These are phyloP conservation scores for Cyprinodon brontotheroides DNA, from an alignment of 2,113 vertebrate genomes.

Conservation along the genomic window DNA sequence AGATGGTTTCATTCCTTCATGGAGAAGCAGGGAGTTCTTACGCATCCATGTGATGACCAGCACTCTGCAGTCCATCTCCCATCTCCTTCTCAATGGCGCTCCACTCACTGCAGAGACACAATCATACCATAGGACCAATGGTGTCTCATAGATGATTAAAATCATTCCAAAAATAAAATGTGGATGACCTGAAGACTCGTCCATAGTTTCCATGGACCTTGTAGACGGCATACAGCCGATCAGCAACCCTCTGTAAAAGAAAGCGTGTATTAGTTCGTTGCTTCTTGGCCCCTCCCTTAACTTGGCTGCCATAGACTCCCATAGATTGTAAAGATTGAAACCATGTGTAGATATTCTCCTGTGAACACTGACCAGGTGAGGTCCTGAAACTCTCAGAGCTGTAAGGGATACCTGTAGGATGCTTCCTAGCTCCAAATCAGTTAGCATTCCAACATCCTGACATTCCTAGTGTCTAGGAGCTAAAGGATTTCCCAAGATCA, in stretches of 20 bases:
- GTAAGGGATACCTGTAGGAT: too few relatives aligned
- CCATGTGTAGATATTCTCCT: too few relatives aligned
- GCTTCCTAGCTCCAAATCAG: too few relatives aligned
- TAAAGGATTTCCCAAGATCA: too few relatives aligned
- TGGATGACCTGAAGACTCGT: conserved; percentile 90
- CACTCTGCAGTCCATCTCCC: conserved; percentile 95
- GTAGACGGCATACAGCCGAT: conserved; percentile 94
- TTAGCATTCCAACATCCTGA: too few relatives aligned
- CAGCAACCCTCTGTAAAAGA: conserved; percentile 87
- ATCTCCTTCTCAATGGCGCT: conserved; percentile 95
- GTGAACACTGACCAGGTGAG: too few relatives aligned
- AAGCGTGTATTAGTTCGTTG: not conserved
- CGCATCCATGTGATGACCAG: conserved; percentile 97
- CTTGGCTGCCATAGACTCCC: too few relatives aligned
- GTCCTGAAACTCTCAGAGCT: too few relatives aligned
- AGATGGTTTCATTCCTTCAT: not conserved
- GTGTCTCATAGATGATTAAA: not conserved
- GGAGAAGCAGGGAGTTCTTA: conserved; percentile 72
- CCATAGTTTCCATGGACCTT: conserved; percentile 98
- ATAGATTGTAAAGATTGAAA: too few relatives aligned
- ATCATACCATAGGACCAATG: too few relatives aligned
- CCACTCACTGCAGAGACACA: conserved; percentile 84
- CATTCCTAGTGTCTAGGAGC: too few relatives aligned
- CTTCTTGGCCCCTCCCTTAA: too few relatives aligned
- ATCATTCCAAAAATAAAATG: not conserved